These are phyloP conservation scores for Scaptomyza caliginosa DNA, from an alignment of 2,888 invertebrate species.

Conservation along the genomic window DNA sequence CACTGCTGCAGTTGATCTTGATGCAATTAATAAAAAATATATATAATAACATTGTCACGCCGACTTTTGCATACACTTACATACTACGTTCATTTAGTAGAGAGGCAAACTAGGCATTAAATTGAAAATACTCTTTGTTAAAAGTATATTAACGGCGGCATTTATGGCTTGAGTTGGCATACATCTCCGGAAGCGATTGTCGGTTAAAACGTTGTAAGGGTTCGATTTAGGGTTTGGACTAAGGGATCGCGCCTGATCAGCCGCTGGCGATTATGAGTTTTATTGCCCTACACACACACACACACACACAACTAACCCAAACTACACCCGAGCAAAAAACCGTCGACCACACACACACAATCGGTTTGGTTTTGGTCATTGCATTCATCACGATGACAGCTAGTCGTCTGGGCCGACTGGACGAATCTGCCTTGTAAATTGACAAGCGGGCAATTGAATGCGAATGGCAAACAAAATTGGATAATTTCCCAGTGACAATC, in stretches of 20 bases:
- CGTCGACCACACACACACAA: constrained; percentile 41
- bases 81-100: no score
- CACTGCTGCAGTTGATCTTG: constrained; percentile 73
- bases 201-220: constrained; percentile 18
- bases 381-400: constrained; percentile 77
- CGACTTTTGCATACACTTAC: neutral
- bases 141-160: constrained; percentile 5
- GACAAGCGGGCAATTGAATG: constrained; percentile 83
- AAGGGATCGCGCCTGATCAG: constrained; percentile 62
- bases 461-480: constrained; percentile 81
- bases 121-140: neutral
- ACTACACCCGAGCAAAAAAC: neutral
- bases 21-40: constrained; percentile 80
- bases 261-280: constrained; percentile 70
- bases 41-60: constrained; percentile 1
- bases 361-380: constrained; percentile 22
- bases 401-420: constrained; percentile 57
- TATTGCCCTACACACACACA: constrained; percentile 25
- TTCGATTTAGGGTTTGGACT: constrained; percentile 29
- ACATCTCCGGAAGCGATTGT: constrained; percentile 81
- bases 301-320: neutral
- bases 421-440: constrained; percentile 78
- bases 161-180: constrained; percentile 58
- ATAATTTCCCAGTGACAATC: constrained; percentile 84
- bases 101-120: no score